Evolutionary conservation across 2,888 invertebrate genomes (phyloP), one percentile per base, ranked within the genome.

Genomic region (Drosophila robusta): DNA sequence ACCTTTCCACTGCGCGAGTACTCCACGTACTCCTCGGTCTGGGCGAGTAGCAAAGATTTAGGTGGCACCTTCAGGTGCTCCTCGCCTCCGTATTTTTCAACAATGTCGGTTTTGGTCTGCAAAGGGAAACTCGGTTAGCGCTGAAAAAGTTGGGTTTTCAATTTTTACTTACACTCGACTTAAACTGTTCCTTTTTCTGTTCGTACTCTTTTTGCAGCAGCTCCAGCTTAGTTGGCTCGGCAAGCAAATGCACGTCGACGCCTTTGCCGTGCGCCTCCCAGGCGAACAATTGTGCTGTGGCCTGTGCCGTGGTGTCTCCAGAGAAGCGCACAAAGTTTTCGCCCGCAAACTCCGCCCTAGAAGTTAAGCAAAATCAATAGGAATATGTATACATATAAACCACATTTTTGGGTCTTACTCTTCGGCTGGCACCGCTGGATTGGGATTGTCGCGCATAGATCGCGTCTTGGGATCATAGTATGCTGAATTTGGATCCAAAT

Each of bases 381-480:
- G 5, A 29, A 34, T 12, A 34, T 12, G 1, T 34, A 34, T 3
- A 29, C 8, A 9, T 29, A 12, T 12, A 1, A n/a, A n/a, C 4
- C 4, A 34, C 4, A 34, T 4, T 0, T 7, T 12, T 0, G 22
- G 0, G 5, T 75, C 87, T 80, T 78, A 91, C 90, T 96, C 96
- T 68, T 94, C 93, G 0, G 88, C 85, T 3, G 93, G 93, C 0
- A 93, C 94, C 4, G 93, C 94, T 12, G 95, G 95, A 85, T 97
- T 96, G 0, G 98, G 98, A 93, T 98, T 98, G 82, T 99, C 99
- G 74, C 99, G 95, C 99, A 99, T 99, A 0, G 99, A 98, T 63
- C 99, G 94, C 0, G 99, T 99, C 93, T 99, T 99, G 0, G 99
- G 99, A 93, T 99, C 99, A 92, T 99, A 99, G 93, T 98, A 99